Conservation (phyloP, 2,888 invertebrate genomes). For the Diadromus collaris region DNA sequence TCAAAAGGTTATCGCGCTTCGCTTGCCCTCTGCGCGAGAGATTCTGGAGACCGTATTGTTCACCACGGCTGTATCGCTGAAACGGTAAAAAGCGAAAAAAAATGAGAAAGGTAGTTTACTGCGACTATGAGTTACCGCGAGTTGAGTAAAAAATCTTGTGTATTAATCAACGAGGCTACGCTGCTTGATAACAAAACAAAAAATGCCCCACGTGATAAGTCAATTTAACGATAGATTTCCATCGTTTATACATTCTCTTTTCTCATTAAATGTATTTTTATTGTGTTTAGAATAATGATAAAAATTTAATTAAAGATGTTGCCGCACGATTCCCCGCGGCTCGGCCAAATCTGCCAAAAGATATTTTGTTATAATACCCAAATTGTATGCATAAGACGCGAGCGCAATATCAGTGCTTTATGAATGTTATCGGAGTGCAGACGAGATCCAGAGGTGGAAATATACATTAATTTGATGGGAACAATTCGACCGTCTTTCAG, state of each 20-base stretch:
- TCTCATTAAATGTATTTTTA: not conserved
- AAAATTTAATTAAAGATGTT: not conserved
- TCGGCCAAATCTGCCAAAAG: constrained; percentile 6
- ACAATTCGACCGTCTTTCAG: constrained; percentile 19
- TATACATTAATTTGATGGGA: constrained; percentile 27
- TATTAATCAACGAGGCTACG: constrained; percentile 1
- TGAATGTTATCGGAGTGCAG: constrained; percentile 23
- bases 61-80: not conserved
- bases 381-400: constrained; percentile 36
- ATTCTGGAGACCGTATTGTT: constrained; percentile 7
- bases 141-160: not conserved
- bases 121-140: not conserved
- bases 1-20: constrained; percentile 22
- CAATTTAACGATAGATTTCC: not conserved
- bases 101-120: not conserved
- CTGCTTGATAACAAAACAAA: not conserved
- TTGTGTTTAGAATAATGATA: not conserved
- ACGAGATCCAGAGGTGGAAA: constrained; percentile 16
- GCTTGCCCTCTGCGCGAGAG: constrained; percentile 8
- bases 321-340: not conserved
- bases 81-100: not conserved
- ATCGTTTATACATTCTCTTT: not conserved
- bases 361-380: constrained; percentile 16
- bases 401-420: constrained; percentile 12
- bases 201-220: not conserved